A percentile compares a stretch with the other conserved stretches of the same genome.
These are phyloP conservation scores for Rhabdophis nuchalis DNA, from an alignment of 2,797 vertebrate genomes.

Conservation along the genomic window DNA sequence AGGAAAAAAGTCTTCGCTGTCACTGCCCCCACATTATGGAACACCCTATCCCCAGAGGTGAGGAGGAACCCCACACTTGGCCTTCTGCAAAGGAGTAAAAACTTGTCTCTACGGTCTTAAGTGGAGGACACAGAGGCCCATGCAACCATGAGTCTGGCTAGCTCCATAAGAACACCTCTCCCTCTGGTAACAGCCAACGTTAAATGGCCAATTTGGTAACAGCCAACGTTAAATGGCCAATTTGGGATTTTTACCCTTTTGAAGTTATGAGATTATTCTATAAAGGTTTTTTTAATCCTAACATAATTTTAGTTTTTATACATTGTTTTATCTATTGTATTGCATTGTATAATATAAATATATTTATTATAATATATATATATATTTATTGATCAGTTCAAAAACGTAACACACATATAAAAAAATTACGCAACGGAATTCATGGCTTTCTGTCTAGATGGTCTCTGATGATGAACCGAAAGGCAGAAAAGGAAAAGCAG, in stretches of 20 bases:
- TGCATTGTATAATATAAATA: too few relatives aligned
- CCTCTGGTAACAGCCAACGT: not conserved
- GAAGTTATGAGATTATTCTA: not conserved
- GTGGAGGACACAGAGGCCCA: not conserved
- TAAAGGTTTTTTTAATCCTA: not conserved
- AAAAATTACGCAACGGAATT: too few relatives aligned
- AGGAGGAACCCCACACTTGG: not conserved
- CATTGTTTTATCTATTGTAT: too few relatives aligned
- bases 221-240: not conserved
- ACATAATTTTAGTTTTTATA: not conserved
- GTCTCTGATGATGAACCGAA: too few relatives aligned
- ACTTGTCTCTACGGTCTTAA: not conserved
- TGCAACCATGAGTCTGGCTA: not conserved
- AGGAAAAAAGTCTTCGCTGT: not conserved
- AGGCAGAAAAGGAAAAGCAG: too few relatives aligned
- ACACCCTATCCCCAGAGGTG: not conserved
- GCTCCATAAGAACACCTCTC: not conserved
- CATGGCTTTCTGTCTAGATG: too few relatives aligned
- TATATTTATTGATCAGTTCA: too few relatives aligned
- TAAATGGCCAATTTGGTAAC: not conserved
- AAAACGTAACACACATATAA: too few relatives aligned
- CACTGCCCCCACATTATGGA: not conserved
- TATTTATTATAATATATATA: too few relatives aligned
- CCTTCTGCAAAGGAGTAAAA: not conserved
- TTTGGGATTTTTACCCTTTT: not conserved